A percentile compares a stretch with the other conserved stretches of the same genome.
Conservation (phyloP, 2,797 vertebrate species). For the Mormyrus proboscirostris region DNA sequence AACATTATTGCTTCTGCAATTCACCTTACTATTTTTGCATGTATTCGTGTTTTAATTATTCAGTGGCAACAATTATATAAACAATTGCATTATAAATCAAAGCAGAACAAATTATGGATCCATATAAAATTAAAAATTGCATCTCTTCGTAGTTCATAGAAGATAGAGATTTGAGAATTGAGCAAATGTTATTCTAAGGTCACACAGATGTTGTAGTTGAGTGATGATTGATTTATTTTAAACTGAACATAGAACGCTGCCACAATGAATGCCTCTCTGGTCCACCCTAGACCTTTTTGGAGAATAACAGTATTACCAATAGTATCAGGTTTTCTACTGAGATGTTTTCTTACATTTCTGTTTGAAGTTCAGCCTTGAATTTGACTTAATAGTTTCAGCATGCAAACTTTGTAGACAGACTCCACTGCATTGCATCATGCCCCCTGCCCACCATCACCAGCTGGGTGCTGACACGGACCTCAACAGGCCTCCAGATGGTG, state of each 20-base stretch:
- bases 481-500: conserved; percentile 12
- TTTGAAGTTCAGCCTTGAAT: neutral
- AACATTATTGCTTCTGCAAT: neutral
- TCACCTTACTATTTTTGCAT: neutral
- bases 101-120: neutral
- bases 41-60: neutral
- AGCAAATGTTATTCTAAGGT: neutral
- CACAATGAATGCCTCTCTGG: neutral
- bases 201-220: neutral
- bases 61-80: neutral
- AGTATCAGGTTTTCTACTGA: neutral
- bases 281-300: neutral
- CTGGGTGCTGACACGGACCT: neutral
- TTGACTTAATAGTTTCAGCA: neutral
- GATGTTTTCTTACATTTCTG: neutral
- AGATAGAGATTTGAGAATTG: neutral
- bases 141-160: neutral
- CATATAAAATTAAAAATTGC: neutral
- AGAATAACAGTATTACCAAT: neutral
- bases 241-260: neutral
- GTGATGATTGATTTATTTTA: neutral
- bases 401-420: neutral
- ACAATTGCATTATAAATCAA: neutral
- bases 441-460: neutral
- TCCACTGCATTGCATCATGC: neutral